Evolutionary conservation across 2,113 vertebrate species (phyloP).

Genomic region (Rattus rattus): DNA sequence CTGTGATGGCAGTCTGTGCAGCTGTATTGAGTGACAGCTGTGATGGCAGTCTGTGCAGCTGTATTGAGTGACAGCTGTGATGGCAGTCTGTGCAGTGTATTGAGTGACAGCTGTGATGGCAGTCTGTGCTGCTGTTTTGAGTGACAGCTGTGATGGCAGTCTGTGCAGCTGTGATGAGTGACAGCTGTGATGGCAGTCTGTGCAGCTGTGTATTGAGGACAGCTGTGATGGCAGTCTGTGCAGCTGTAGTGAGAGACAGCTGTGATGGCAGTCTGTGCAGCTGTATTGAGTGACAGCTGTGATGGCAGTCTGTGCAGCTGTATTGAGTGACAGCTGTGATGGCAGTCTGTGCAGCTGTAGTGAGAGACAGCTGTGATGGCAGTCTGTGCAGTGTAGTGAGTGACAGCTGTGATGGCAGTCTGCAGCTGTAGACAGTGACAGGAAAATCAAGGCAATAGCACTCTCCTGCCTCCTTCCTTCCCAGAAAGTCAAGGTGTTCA

Average conservation of each 20-base stretch:
- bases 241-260: neutral
- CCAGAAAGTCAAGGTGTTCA: neutral
- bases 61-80: too few relatives aligned
- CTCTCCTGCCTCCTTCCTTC: neutral
- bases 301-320: too few relatives aligned
- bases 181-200: neutral
- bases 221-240: neutral
- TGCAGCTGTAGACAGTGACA: neutral
- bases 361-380: too few relatives aligned
- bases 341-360: too few relatives aligned
- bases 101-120: too few relatives aligned
- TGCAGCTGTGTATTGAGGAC: neutral
- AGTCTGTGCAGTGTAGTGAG: too few relatives aligned
- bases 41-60: too few relatives aligned
- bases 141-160: too few relatives aligned
- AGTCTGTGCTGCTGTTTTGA: too few relatives aligned
- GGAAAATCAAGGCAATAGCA: neutral
- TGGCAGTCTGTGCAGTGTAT: too few relatives aligned
- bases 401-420: too few relatives aligned
- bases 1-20: neutral
- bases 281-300: neutral
- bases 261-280: neutral
- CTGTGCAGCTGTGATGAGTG: neutral
- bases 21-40: neutral
- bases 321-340: too few relatives aligned